A percentile compares a stretch with the other conserved stretches of the same genome.
These are phyloP conservation scores for Thunnus maccoyii DNA, from an alignment of 2,113 vertebrate genomes.

Conservation along the genomic window DNA sequence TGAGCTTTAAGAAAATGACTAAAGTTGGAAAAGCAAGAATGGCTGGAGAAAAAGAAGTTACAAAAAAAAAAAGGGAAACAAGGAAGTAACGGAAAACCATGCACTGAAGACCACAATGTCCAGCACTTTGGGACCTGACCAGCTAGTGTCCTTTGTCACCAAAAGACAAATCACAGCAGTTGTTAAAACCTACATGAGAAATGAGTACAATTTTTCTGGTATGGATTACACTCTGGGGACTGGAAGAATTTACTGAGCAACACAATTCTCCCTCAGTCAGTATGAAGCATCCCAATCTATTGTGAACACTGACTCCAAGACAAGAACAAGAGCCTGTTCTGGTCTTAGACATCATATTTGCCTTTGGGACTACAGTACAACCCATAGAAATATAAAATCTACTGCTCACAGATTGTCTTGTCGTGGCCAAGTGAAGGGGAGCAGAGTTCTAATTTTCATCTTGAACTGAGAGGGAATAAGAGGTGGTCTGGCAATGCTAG, in stretches of 20 bases:
- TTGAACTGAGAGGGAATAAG: constrained; percentile 20
- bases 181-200: constrained; percentile 56
- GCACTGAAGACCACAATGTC: constrained; percentile 27
- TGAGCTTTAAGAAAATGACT: neutral
- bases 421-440: constrained; percentile 1
- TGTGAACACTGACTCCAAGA: constrained; percentile 4
- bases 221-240: constrained; percentile 43
- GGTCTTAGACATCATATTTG: neutral
- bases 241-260: constrained; percentile 16
- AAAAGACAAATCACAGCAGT: constrained; percentile 51
- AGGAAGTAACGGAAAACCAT: neutral
- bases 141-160: constrained; percentile 39
- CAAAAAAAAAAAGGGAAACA: neutral
- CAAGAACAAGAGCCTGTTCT: neutral
- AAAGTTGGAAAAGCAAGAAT: neutral
- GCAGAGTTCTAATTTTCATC: constrained; percentile 32
- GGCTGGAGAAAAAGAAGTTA: neutral
- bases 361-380: neutral
- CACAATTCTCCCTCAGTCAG: constrained; percentile 13
- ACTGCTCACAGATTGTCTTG: neutral
- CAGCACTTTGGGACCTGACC: constrained; percentile 26
- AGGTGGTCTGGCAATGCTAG: neutral
- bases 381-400: constrained; percentile 9
- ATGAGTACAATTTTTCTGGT: constrained; percentile 46
- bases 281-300: constrained; percentile 4